A percentile compares a stretch with the other conserved stretches of the same genome.
phyloP scores from a whole-genome alignment of 2,888 invertebrate species.

The Neoitamus cyanurus region DNA sequence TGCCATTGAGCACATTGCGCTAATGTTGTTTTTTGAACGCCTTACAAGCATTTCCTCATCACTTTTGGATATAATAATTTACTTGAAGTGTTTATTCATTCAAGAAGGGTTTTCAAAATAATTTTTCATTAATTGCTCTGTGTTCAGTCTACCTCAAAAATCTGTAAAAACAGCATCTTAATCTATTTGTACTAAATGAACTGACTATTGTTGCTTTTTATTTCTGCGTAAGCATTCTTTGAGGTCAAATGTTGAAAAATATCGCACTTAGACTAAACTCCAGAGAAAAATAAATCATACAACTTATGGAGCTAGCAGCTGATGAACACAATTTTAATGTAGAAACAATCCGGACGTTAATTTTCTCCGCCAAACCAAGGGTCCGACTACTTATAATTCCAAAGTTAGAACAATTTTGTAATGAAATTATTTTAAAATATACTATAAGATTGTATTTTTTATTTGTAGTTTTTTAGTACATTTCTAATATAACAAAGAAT shows the following conservation, averaged over 20 bases:
- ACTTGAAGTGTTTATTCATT: not conserved
- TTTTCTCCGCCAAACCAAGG: slow-evolving; percentile 9
- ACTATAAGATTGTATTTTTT: slow-evolving; percentile 17
- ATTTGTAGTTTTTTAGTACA: slow-evolving; percentile 3
- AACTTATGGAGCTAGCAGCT: not conserved
- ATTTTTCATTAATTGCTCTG: not conserved
- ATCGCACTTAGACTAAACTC: slow-evolving; percentile 17
- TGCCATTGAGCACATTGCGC: slow-evolving; percentile 35
- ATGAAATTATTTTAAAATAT: not conserved
- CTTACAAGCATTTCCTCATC: not conserved
- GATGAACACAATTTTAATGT: not conserved
- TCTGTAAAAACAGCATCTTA: not conserved
- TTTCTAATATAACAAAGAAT: not conserved
- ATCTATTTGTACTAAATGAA: not conserved
- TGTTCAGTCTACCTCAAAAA: slow-evolving; percentile 7
- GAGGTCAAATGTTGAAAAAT: not conserved
- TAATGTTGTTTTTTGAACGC: not conserved
- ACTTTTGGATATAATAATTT: not conserved
- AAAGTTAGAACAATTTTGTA: slow-evolving; percentile 8
- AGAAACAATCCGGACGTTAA: not conserved
- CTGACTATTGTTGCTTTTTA: not conserved
- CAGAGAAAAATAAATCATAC: not conserved
- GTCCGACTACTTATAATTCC: slow-evolving; percentile 23
- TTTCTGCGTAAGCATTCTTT: not conserved
- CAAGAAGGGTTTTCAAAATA: too few species aligned